phyloP scores from a whole-genome alignment of 2,113 vertebrate species.

The Pachycephala philippinensis region DNA sequence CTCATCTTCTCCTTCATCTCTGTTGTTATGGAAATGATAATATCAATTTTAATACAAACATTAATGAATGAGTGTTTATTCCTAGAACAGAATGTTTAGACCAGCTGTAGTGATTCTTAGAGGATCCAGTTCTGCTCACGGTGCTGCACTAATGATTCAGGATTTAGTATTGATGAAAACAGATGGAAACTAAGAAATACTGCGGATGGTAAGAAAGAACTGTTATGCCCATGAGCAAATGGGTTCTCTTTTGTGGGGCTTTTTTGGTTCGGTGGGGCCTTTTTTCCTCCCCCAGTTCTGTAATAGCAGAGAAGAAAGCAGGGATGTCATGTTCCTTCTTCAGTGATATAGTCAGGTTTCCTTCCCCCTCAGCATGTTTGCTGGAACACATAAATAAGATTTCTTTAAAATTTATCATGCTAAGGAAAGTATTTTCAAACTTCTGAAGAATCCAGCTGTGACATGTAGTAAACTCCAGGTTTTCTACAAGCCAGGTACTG shows the following conservation, averaged over 20 bases:
- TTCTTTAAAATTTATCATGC: not conserved
- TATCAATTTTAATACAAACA: conserved; percentile 21
- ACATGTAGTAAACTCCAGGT: not conserved
- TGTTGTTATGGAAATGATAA: not conserved
- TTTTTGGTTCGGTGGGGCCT: not conserved
- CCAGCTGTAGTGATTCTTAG: not conserved
- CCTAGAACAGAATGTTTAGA: not conserved
- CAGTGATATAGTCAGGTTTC: not conserved
- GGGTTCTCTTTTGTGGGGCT: not conserved
- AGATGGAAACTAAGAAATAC: not conserved
- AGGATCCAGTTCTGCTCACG: not conserved
- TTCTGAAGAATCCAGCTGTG: not conserved
- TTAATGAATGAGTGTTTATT: conserved; percentile 9
- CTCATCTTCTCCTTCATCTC: not conserved
- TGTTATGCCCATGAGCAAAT: not conserved
- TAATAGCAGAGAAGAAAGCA: not conserved
- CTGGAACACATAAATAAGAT: not conserved
- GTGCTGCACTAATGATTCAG: not conserved
- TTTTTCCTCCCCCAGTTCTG: not conserved
- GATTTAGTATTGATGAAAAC: not conserved
- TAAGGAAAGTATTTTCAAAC: not conserved
- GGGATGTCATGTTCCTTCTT: not conserved
- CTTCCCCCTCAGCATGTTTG: not conserved
- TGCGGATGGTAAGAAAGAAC: not conserved
- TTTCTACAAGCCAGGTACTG: not conserved